A percentile compares a stretch with the other conserved stretches of the same genome.
Evolutionary conservation across 2,888 invertebrate species (phyloP).

Genomic region (Coremacera marginata): DNA sequence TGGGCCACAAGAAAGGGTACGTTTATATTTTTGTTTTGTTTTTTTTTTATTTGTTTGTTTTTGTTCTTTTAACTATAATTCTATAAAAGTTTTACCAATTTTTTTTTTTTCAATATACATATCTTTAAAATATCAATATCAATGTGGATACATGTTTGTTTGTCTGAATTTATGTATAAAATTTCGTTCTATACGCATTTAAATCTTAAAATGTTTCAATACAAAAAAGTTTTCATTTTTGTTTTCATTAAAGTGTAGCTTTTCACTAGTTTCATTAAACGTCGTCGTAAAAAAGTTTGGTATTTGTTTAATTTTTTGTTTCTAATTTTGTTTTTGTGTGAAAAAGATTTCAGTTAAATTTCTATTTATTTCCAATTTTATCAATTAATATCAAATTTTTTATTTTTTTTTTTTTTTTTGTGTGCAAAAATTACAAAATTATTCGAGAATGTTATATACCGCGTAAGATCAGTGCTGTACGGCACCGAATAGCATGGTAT

Average conservation of each 20-base stretch:
- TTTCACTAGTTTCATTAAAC: slow-evolving; percentile 45
- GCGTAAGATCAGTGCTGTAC: background rate
- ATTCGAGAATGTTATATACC: background rate
- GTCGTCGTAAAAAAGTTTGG: slow-evolving; percentile 34
- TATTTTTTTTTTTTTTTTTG: too few relatives aligned
- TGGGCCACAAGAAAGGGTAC: too few relatives aligned
- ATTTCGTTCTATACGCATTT: slow-evolving; percentile 28
- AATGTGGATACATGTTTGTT: slow-evolving; percentile 16
- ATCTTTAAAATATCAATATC: slow-evolving; percentile 25
- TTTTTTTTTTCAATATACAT: background rate
- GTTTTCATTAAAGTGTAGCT: slow-evolving; percentile 19
- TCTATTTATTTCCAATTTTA: slow-evolving; percentile 4
- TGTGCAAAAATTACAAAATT: slow-evolving; percentile 30
- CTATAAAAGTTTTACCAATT: background rate
- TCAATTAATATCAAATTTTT: slow-evolving; percentile 24
- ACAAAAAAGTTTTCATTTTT: slow-evolving; percentile 38
- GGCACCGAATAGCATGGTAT: background rate
- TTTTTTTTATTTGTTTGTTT: too few relatives aligned
- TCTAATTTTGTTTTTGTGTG: background rate
- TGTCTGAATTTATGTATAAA: slow-evolving; percentile 30
- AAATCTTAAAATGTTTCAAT: slow-evolving; percentile 30
- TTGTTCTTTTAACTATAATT: too few relatives aligned
- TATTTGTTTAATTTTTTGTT: background rate
- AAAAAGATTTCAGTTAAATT: slow-evolving; percentile 30
- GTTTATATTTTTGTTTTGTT: too few relatives aligned